A percentile compares a stretch with the other conserved stretches of the same genome.
These are phyloP conservation scores for Struthidea cinerea DNA, from an alignment of 2,113 vertebrate species.

Conservation along the genomic window DNA sequence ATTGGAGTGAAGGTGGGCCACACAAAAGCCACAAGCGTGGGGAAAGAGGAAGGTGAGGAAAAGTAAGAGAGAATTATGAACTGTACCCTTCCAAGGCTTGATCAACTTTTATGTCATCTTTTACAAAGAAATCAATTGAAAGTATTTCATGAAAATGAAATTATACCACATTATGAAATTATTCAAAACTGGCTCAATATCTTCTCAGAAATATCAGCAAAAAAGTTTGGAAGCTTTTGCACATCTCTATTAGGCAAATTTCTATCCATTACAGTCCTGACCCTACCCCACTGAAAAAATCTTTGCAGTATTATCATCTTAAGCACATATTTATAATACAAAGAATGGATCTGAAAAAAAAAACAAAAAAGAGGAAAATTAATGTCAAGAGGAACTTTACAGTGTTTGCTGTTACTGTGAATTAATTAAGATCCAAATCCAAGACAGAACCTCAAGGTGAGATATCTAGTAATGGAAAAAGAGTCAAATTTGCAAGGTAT, in stretches of 20 bases:
- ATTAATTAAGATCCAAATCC: neutral
- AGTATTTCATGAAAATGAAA: neutral
- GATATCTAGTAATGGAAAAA: neutral
- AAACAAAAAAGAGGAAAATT: neutral
- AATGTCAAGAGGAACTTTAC: neutral
- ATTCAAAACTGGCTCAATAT: neutral
- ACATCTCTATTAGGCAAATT: neutral
- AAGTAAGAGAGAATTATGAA: neutral
- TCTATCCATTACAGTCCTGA: neutral
- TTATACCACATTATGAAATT: neutral
- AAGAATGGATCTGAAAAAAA: neutral
- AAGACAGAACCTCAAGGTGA: neutral
- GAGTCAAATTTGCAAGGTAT: neutral
- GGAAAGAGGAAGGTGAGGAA: neutral
- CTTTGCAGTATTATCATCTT: neutral
- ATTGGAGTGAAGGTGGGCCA: fast-evolving
- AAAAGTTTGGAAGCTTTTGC: neutral
- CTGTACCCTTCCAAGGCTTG: neutral
- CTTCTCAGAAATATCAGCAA: neutral
- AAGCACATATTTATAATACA: neutral
- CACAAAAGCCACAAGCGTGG: neutral
- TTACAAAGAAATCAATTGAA: neutral
- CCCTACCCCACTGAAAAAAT: neutral
- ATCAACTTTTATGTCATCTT: neutral
- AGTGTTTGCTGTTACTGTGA: neutral